Conservation (phyloP, 2,113 vertebrate species). For the Blennius ocellaris region DNA sequence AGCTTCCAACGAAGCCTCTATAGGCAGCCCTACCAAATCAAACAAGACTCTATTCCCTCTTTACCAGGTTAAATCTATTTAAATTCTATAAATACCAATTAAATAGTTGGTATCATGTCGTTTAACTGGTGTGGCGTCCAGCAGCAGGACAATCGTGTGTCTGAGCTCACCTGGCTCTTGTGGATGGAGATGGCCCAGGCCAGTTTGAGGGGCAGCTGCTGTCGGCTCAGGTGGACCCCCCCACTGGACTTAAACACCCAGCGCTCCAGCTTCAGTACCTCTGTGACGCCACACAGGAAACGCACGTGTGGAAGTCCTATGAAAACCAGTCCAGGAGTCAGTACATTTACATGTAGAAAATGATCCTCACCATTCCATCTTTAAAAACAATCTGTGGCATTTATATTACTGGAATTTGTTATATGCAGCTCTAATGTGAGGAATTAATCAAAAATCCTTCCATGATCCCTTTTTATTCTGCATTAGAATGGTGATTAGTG, state of each 20-base stretch:
- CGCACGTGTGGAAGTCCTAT: conserved; percentile 90
- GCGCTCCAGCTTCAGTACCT: conserved; percentile 88
- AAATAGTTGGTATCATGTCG: too few species aligned
- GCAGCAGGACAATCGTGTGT: neutral
- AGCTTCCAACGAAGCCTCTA: too few species aligned
- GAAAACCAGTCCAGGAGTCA: neutral
- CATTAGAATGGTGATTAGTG: too few species aligned
- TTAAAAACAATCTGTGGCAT: neutral
- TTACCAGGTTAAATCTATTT: too few species aligned
- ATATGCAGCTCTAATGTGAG: too few species aligned
- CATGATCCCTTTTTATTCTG: too few species aligned
- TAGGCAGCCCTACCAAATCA: too few species aligned
- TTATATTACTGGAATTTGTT: neutral
- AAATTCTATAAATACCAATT: too few species aligned
- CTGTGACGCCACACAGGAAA: conserved; percentile 90
- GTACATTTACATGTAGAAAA: too few species aligned
- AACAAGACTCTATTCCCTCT: too few species aligned
- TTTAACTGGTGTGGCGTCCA: neutral
- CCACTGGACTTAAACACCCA: conserved; percentile 89
- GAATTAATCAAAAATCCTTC: too few species aligned
- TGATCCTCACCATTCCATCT: neutral
- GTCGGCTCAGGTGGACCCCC: conserved; percentile 88
- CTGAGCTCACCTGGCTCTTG: conserved; percentile 92
- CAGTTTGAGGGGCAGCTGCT: conserved; percentile 94
- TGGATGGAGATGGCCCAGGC: conserved; percentile 99